Evolutionary conservation across 2,797 vertebrate genomes (phyloP).

Genomic region (Poecilia picta): DNA sequence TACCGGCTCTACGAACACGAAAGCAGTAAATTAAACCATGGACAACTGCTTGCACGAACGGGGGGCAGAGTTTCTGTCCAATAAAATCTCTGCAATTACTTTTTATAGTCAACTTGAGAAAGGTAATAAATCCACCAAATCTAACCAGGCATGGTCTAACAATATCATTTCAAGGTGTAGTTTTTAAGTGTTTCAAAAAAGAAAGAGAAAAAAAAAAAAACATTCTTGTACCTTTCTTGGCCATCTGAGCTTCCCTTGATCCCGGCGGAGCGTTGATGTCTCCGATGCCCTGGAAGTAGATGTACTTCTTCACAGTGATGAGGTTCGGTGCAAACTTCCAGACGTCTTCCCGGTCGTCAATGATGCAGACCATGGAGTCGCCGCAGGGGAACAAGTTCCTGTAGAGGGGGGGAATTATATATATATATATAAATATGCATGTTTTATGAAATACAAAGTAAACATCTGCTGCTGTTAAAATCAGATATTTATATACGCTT

Average conservation of each 20-base stretch:
- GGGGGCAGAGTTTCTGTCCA: background rate
- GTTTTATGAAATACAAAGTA: background rate
- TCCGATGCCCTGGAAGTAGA: conserved; percentile 96
- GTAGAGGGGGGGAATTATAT: background rate
- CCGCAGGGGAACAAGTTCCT: conserved; percentile 98
- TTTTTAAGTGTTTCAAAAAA: background rate
- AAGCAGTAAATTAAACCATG: conserved; percentile 16
- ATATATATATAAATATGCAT: too few species aligned
- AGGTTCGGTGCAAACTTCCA: conserved; percentile 99
- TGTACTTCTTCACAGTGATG: conserved; percentile 98
- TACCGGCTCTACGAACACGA: conserved; percentile 2
- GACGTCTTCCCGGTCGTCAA: conserved; percentile 97
- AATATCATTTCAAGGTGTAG: background rate
- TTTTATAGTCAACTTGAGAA: background rate
- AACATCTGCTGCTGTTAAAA: background rate
- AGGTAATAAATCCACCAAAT: background rate
- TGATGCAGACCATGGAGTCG: conserved; percentile 99
- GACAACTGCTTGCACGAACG: background rate
- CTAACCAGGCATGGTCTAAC: background rate
- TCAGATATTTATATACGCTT: background rate
- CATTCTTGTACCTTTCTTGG: conserved; percentile 84
- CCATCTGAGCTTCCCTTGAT: conserved; percentile 85
- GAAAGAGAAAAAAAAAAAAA: background rate
- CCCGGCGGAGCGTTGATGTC: conserved; percentile 95
- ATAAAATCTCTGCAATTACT: background rate